Evolutionary conservation across 1,140 invertebrate genomes (phyloP), one percentile per base, ranked within the genome.

Genomic region (Drosophila lacertosa): DNA sequence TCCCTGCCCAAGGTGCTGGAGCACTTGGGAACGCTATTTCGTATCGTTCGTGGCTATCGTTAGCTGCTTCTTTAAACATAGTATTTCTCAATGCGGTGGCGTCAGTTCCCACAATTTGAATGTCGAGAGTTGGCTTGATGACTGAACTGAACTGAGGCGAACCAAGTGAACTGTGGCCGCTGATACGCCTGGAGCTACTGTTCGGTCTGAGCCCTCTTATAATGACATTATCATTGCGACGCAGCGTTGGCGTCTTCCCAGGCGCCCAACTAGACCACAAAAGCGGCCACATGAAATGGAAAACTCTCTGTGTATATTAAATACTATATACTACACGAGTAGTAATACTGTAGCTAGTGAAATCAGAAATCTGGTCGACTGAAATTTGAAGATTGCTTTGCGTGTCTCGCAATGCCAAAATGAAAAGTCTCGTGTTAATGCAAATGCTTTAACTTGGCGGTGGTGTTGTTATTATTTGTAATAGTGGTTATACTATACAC

Each of bases 391-490:
- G 74, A 55, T 48, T 68, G 73, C 67, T 67, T 78, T 70, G 77
- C 77, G 77, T 83, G 69, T 67, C 66, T 74, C 48, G 65, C 70
- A 75, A 66, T 76, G 62, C 68, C 57, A 77, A 82, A 88, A 88
- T 86, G 82, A 86, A 86, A 86, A 86, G 81, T 77, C 75, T 81
- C 74, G 82, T 86, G 82, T 88, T 78, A 86, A 86, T 88, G 82
- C 82, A 88, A 88, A 86, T 86, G 74, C 47, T 73, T 63, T 35
- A 32, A 35, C 26, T 40, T 39, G 57, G 77, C 64, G 32, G 47
- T 58, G 24, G 47, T 44, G n/a, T 60, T 63, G 39, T 26, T 44
- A 42, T 59, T 82, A n/a, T 67, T 44, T 55, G 53, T 57, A 65
- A 57, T 57, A 55, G 20, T 57, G 29, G 20, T 53, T 42, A 29